Evolutionary conservation across 2,797 vertebrate species (phyloP).

Genomic region (Eidolon dupreanum): DNA sequence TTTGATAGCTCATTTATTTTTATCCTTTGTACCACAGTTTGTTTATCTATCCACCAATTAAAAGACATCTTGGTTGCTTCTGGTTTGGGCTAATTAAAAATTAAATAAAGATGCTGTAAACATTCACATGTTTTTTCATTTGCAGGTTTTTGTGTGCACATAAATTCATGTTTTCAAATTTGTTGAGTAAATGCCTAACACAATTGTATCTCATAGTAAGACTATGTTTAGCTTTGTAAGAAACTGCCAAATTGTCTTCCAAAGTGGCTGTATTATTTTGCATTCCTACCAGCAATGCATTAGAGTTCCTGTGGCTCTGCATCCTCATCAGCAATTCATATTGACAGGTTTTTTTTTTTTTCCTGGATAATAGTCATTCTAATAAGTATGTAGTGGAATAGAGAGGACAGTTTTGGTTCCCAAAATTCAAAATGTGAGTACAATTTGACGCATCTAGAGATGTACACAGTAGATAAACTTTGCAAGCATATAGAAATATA

Average conservation of each 20-base stretch:
- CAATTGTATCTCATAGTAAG: neutral
- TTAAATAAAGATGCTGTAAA: neutral
- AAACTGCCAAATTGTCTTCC: neutral
- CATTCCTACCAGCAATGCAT: neutral
- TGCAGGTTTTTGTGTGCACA: neutral
- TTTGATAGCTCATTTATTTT: neutral
- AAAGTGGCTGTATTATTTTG: neutral
- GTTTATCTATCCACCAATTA: neutral
- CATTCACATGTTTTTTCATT: neutral
- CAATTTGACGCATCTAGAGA: neutral
- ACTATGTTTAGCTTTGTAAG: conserved; percentile 4
- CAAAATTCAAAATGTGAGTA: neutral
- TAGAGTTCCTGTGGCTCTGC: neutral
- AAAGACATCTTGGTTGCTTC: neutral
- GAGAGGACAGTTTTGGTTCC: neutral
- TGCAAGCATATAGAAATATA: neutral
- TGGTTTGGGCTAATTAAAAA: neutral
- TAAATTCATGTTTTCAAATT: conserved; percentile 19
- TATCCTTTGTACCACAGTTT: neutral
- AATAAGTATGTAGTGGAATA: neutral
- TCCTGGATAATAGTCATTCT: neutral
- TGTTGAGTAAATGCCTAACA: neutral
- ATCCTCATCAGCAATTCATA: neutral
- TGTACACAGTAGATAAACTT: neutral
- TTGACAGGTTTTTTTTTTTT: neutral